Evolutionary conservation across 2,888 invertebrate genomes (phyloP).

Genomic region (Philonicus albiceps): DNA sequence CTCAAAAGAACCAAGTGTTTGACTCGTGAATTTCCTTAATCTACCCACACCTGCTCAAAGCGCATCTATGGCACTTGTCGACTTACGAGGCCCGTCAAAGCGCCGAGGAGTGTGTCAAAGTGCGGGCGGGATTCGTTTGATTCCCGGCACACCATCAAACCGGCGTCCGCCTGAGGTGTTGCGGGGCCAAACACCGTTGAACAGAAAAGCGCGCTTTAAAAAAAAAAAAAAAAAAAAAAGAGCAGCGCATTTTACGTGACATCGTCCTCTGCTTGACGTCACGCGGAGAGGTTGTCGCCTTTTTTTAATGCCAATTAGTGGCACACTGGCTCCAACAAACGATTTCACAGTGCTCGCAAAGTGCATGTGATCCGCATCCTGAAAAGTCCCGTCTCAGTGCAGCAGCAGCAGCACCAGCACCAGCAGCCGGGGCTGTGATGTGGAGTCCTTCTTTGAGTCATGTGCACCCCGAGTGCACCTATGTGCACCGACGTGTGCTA

Average conservation of each 20-base stretch:
- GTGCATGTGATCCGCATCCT: neutral
- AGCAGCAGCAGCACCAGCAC: too few species aligned
- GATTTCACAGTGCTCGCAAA: neutral
- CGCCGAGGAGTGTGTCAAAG: slow-evolving; percentile 27
- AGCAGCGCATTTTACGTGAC: neutral
- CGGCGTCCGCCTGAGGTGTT: slow-evolving; percentile 12
- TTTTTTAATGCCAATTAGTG: slow-evolving; percentile 71
- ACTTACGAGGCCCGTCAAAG: slow-evolving; percentile 3
- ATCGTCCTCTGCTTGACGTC: slow-evolving; percentile 37
- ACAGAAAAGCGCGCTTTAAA: neutral
- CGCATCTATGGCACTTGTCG: slow-evolving; percentile 30
- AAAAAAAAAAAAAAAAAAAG: too few species aligned
- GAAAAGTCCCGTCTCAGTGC: neutral
- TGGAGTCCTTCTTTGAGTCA: slow-evolving; percentile 9
- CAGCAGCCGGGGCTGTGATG: too few species aligned
- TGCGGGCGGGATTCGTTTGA: slow-evolving; percentile 2
- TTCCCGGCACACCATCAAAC: slow-evolving; percentile 7
- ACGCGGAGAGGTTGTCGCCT: slow-evolving; percentile 65
- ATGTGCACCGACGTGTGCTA: slow-evolving; percentile 10
- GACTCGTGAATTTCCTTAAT: slow-evolving; percentile 22
- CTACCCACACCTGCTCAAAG: slow-evolving; percentile 13
- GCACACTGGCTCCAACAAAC: neutral
- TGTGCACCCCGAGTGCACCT: neutral
- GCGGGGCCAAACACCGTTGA: neutral
- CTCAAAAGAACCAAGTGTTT: slow-evolving; percentile 31